These are phyloP conservation scores for Melanostoma mellinum DNA, from an alignment of 2,888 invertebrate genomes.

Conservation along the genomic window DNA sequence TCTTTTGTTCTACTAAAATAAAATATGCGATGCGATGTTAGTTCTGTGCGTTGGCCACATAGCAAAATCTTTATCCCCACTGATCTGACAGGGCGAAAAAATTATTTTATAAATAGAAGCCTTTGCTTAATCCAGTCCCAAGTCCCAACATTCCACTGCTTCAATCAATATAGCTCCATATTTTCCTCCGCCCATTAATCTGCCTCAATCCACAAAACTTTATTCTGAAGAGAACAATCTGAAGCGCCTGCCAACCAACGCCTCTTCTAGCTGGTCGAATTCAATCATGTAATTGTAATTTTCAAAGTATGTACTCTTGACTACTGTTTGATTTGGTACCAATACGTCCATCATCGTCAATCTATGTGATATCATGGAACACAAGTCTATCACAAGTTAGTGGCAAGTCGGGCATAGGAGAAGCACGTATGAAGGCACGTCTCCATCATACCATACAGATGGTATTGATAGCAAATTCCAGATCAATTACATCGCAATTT, in stretches of 20 bases:
- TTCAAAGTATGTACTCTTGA: constrained; percentile 47
- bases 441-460: constrained; percentile 20
- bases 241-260: constrained; percentile 35
- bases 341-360: constrained; percentile 57
- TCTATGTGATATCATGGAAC: constrained; percentile 31
- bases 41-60: no score
- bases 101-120: no score
- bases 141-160: constrained; percentile 17
- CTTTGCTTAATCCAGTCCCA: no score
- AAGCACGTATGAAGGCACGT: constrained; percentile 42
- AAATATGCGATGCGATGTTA: no score
- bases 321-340: constrained; percentile 55
- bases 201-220: constrained; percentile 19
- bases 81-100: no score
- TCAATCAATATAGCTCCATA: constrained; percentile 34
- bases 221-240: constrained; percentile 31
- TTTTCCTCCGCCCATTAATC: constrained; percentile 24
- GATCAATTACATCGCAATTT: constrained; percentile 70
- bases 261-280: constrained; percentile 44
- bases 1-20: no score
- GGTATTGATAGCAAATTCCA: constrained; percentile 63
- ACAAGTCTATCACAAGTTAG: constrained; percentile 60
- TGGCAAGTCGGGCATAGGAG: constrained; percentile 10
- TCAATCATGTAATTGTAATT: constrained; percentile 62
- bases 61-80: no score